A percentile compares a stretch with the other conserved stretches of the same genome.
phyloP scores from a whole-genome alignment of 2,113 vertebrate genomes.

The Notarius lentiginosus region DNA sequence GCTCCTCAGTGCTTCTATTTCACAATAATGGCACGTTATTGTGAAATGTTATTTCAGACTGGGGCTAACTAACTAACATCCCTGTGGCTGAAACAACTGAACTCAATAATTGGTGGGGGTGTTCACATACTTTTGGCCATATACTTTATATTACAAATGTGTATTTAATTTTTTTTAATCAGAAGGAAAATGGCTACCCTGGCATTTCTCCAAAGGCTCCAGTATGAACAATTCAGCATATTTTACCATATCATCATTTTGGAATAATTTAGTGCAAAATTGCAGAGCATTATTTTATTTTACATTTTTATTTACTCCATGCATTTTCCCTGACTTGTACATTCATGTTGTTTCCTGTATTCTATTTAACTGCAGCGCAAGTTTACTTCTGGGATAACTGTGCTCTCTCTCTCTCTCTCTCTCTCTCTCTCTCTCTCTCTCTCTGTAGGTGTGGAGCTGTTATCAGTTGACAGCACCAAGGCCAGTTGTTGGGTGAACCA shows the following conservation, averaged over 20 bases:
- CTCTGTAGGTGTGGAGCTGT: slow-evolving; percentile 71
- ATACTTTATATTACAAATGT: background rate
- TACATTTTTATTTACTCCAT: background rate
- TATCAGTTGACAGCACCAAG: slow-evolving; percentile 69
- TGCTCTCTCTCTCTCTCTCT: background rate
- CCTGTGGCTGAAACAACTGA: background rate
- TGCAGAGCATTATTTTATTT: background rate
- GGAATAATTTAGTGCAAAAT: background rate
- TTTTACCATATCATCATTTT: background rate
- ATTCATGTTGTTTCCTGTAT: background rate
- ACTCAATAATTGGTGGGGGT: background rate
- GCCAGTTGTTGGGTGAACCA: slow-evolving; percentile 77
- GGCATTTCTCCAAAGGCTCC: background rate
- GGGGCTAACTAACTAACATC: too few relatives aligned
- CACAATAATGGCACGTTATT: too few relatives aligned
- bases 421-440: background rate
- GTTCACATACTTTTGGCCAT: background rate
- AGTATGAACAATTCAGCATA: background rate
- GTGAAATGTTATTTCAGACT: too few relatives aligned
- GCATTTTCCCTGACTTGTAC: background rate
- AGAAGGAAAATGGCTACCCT: too few relatives aligned
- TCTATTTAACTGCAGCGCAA: background rate
- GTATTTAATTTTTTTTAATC: too few relatives aligned
- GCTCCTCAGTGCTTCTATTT: background rate
- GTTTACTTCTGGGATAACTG: background rate